Evolutionary conservation across 2,797 vertebrate species (phyloP).

Genomic region (Diplodus sargus): DNA sequence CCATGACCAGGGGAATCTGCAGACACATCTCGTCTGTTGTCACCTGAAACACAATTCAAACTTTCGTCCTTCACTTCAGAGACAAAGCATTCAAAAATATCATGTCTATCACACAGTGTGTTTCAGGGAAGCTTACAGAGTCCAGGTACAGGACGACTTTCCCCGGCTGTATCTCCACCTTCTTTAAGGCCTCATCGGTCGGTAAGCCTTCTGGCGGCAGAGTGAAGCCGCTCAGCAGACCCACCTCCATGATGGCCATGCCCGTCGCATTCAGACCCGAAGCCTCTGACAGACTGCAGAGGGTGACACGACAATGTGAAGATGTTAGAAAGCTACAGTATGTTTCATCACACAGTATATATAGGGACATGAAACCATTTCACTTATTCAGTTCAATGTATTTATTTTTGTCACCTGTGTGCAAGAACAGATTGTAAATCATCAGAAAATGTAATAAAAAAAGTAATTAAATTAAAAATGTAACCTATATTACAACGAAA

Average conservation of each 20-base stretch:
- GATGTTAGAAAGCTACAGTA: neutral
- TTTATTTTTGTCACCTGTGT: neutral
- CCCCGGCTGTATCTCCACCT: conserved; percentile 71
- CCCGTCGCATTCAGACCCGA: conserved; percentile 68
- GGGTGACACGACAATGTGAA: neutral
- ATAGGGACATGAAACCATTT: neutral
- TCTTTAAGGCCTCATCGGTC: conserved; percentile 46
- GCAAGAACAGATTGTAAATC: neutral
- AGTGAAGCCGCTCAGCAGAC: conserved; percentile 77
- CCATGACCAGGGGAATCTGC: conserved; percentile 83
- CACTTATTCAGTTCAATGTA: neutral
- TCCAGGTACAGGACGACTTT: conserved; percentile 80
- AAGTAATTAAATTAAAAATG: too few relatives aligned
- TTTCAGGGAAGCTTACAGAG: conserved; percentile 65
- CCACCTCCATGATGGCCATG: conserved; percentile 81
- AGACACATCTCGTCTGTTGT: conserved; percentile 82
- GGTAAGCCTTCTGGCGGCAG: conserved; percentile 40
- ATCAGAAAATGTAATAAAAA: too few relatives aligned
- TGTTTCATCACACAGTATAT: neutral
- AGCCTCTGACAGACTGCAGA: conserved; percentile 62
- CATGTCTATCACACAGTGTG: accelerated
- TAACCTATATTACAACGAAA: too few relatives aligned
- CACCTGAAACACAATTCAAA: conserved; percentile 66
- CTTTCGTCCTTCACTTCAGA: neutral
- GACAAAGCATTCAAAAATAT: neutral